A percentile compares a stretch with the other conserved stretches of the same genome.
These are phyloP conservation scores for Conus betulinus DNA, from an alignment of 1,140 invertebrate species.

Conservation along the genomic window DNA sequence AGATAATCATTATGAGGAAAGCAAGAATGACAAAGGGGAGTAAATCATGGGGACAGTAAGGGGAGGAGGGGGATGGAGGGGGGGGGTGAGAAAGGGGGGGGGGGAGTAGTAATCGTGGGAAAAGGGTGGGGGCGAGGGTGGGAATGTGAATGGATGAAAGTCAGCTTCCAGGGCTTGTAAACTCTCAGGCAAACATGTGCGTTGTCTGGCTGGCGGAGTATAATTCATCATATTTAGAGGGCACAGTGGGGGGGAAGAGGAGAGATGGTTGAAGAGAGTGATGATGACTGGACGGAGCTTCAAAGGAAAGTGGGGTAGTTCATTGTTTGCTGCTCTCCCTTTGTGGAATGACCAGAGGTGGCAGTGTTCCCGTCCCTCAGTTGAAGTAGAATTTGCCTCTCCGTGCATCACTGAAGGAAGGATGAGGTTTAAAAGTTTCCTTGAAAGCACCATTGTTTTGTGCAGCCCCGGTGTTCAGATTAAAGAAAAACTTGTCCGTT, in stretches of 20 bases:
- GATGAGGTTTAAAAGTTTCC: no score
- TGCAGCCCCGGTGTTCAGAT: no score
- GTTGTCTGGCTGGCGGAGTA: not conserved
- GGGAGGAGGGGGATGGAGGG: not conserved
- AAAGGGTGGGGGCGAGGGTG: no score
- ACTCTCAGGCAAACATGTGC: constrained; percentile 13
- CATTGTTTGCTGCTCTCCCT: no score
- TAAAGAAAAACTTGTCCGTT: no score
- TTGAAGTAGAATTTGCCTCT: no score
- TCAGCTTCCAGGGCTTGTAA: constrained; percentile 1
- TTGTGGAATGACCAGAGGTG: no score
- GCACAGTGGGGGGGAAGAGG: not conserved
- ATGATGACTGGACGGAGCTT: not conserved
- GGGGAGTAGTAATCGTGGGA: no score
- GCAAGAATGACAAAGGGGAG: not conserved
- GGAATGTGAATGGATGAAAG: not conserved
- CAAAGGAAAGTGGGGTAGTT: not conserved
- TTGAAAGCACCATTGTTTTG: no score
- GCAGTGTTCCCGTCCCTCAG: no score
- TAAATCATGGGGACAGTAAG: not conserved
- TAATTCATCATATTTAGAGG: not conserved
- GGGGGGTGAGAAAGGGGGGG: no score
- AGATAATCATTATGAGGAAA: constrained; percentile 18
- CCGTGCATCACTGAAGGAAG: no score
- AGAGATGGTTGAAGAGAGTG: not conserved